Conservation (phyloP, 2,113 vertebrate genomes). For the Salminus brasiliensis region DNA sequence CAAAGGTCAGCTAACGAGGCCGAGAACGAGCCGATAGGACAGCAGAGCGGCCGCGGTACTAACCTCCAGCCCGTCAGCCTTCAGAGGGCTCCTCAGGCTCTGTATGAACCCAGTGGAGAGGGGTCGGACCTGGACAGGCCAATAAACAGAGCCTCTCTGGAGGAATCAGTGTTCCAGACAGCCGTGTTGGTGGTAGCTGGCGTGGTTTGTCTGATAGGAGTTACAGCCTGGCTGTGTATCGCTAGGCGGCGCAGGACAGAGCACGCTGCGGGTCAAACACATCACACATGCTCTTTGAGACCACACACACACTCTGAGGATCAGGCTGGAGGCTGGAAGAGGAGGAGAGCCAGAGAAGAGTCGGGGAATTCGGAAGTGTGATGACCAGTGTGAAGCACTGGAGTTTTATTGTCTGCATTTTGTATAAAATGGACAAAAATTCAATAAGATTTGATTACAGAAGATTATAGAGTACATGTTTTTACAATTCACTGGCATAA, state of each 20-base stretch:
- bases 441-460: too few species aligned
- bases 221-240: neutral
- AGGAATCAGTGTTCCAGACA: neutral
- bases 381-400: too few species aligned
- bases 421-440: too few species aligned
- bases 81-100: neutral
- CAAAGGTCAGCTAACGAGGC: too few species aligned
- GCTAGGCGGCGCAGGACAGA: neutral
- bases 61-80: conserved; percentile 51
- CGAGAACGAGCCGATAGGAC: conserved; percentile 29
- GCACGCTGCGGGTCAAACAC: neutral
- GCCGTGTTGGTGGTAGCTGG: neutral
- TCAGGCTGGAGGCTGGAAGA: too few species aligned
- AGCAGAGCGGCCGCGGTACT: conserved; percentile 54
- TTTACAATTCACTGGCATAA: too few species aligned
- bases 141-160: neutral
- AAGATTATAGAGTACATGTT: too few species aligned
- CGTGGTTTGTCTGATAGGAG: neutral
- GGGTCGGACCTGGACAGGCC: neutral
- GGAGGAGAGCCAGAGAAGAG: neutral
- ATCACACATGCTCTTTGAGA: too few species aligned
- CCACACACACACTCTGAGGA: too few species aligned
- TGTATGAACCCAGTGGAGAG: neutral
- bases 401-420: too few species aligned
- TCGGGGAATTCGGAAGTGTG: too few species aligned